phyloP scores from a whole-genome alignment of 2,113 vertebrate species.

The Aramus guarauna region DNA sequence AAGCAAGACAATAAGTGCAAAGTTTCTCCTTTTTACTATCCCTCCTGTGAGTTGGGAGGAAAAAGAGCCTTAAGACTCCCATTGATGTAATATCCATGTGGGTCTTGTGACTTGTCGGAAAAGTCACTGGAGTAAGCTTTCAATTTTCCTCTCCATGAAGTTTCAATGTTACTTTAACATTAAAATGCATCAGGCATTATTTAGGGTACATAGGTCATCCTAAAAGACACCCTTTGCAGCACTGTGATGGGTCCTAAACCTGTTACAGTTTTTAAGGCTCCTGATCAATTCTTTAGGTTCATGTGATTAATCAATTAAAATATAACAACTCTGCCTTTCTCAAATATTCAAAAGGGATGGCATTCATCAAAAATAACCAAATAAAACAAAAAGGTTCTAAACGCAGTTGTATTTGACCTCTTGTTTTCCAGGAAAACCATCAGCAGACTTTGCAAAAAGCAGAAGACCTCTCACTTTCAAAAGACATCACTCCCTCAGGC shows the following conservation, averaged over 20 bases:
- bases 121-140: neutral
- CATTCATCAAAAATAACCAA: neutral
- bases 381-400: neutral
- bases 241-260: neutral
- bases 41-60: rapidly evolving
- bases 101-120: constrained; percentile 20
- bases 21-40: neutral
- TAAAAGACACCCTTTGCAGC: neutral
- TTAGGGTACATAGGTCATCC: neutral
- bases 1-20: neutral
- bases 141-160: neutral
- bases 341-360: neutral
- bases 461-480: constrained; percentile 39
- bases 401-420: neutral
- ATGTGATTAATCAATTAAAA: neutral
- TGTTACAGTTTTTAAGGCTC: neutral
- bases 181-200: neutral
- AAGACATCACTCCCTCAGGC: neutral
- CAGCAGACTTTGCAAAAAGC: neutral
- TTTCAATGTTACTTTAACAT: neutral
- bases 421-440: neutral
- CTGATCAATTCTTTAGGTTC: neutral
- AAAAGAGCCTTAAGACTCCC: neutral
- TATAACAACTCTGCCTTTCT: neutral
- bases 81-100: neutral